Base-by-base conservation (phyloP, 2,888 invertebrate genomes). In the Torymus aiolomorphi region DNA sequence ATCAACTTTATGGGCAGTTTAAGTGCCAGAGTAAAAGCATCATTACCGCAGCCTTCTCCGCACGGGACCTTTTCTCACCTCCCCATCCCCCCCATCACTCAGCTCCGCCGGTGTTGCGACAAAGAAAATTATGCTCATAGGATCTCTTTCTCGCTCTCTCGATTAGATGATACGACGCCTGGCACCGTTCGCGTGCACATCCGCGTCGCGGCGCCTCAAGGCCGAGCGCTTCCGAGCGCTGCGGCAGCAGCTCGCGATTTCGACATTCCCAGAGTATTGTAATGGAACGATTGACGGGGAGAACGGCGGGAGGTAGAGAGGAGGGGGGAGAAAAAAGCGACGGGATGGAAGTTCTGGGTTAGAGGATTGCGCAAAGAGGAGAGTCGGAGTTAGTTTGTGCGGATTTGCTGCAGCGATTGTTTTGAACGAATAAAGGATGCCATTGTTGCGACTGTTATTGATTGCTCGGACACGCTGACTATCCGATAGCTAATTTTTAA, bases 1-100 rank as follows among this genome's bases (percentile, higher is more conserved):
- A 79, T 75, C 78, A 79, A 74, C 70, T 75, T 79, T 79, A 79
- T 57, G 74, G 74, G 31, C 59, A 70, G 74, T 70, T 79, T 79
- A 74, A 79, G 56, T 65, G 74, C 70, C 63, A 49, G 70, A 65
- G 78, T 75, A 75, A 79, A 70, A 79, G 63, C 65, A 70, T 70
- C 70, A 75, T 79, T 75, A 75, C 74, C 69, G 8, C 70, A 49
- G 67, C 54, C 12, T 13, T n/a, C n/a, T 57, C 20, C 54, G 66
- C 24, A 24, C 31, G 42, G 31, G n/a, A 42, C 56, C 54, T 56
- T 16, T 42, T n/a, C 14, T 2, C 52, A 18, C 59, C 31, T 56
- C 49, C n/a, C 20, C 42, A 8, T 51, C 18, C 49, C 16, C 12
- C 24, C n/a, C n/a, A n/a, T 14, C 59, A 18, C 52, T 49, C 16